Evolutionary conservation across 2,888 invertebrate genomes (phyloP), one percentile per base, ranked within the genome.

Genomic region (Tortrix viridana): DNA sequence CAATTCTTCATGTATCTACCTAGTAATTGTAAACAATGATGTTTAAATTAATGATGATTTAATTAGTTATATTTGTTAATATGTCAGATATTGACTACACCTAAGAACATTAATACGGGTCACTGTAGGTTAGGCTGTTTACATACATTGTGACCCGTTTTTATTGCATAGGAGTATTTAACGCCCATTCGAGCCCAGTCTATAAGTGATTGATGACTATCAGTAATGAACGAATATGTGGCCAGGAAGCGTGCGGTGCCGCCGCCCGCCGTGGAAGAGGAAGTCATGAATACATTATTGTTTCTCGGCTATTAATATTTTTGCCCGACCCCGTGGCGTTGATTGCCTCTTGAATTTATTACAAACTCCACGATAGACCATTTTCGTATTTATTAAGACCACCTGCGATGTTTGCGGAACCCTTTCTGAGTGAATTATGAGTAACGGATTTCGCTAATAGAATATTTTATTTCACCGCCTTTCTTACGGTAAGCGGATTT

Each of bases 281-380:
- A 86, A 84, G 81, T 88, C 87, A 91, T 92, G 92, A 91, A 92
- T 92, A 89, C 79, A 82, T 91, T 91, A 92, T 91, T 88, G 89
- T 88, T 88, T 89, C 89, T 86, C 88, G 75, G 82, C 89, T 89
- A 88, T 92, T 92, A 91, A 90, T 91, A 91, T 90, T 92, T 92
- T 92, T 92, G 89, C 88, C 84, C 85, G 81, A 84, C 83, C 84
- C 88, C 76, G 87, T 81, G 79, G 88, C 89, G 92, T 89, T 92
- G 92, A 92, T 92, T 92, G 92, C 91, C 89, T 92, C 88, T 87
- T 92, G 92, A 91, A 92, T 92, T 91, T 92, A 92, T 92, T 91
- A 91, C 87, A 85, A 86, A 85, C 85, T 86, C 81, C 74, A 77
- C 83, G 81, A 89, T 90, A 88, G 86, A 84, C 84, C 87, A 86